Evolutionary conservation across 2,888 invertebrate species (phyloP), one percentile per base, ranked within the genome.

Genomic region (Neria commutata): DNA sequence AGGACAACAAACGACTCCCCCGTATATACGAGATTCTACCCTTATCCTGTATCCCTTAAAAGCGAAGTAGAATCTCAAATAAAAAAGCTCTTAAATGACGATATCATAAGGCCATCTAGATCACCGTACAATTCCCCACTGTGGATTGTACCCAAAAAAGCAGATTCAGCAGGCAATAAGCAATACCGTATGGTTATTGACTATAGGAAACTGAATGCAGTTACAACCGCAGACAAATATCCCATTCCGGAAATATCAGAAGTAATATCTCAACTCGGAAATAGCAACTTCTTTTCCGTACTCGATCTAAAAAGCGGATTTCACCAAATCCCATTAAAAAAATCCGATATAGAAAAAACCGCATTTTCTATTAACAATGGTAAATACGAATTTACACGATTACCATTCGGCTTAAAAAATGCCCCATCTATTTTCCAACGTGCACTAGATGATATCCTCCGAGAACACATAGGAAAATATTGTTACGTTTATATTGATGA

Each of bases 121-220:
- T 62, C 56, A 1, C 56, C 56, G 11, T 57, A 51, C 1, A 61
- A 57, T 14, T 61, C 57, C 1, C 57, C 57, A 3, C 50, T 61
- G 1, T 54, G 54, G 48, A 55, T 55, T 21, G 48, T 54, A 17
- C n/a, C n/a, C n/a, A n/a, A n/a, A n/a, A n/a, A n/a, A n/a, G n/a
- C n/a, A n/a, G n/a, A n/a, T n/a, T n/a, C n/a, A n/a, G 33, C 54
- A 6, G 48, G 48, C 5, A 19, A 48, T 3, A 48, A 48, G 14
- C 4, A 48, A 25, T 29, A 25, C 14, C 48, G 48, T n/a, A 25
- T 48, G 26, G 48, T 48, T 4, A 48, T 48, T 8, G 48, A 48
- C 25, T 48, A 25, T 25, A n/a, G 25, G 10, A 17, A 19, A 5
- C 14, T 42, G 8, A 42, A 42, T 19, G 4, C 19, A 19, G 21